Base-by-base conservation (phyloP, 2,113 vertebrate species). In the Seriola quinqueradiata region DNA sequence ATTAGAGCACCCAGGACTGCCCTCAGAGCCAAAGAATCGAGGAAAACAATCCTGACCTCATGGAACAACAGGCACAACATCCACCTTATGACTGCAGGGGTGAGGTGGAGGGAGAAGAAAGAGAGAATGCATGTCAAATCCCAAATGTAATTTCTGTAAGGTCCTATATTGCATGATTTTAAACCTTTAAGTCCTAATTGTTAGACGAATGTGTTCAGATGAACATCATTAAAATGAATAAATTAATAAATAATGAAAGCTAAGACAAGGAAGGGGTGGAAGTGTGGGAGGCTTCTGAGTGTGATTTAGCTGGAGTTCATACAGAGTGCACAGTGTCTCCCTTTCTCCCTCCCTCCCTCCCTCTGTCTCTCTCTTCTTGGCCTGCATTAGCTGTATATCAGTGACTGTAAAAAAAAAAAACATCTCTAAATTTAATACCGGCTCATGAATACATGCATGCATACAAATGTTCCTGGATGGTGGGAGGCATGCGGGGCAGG, bases 361-460 rank as follows among this genome's bases (percentile, higher is more conserved):
- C 25, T 74, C 61, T 64, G 48, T 77, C 58, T n/a, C 36, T 77
- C 70, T 81, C 59, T 63, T 75, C 65, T 75, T 70, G 23, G 76
- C 48, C 77, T 75, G 82, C 70, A 81, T 88, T 80, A 78, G 81
- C 88, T 81, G 64, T 87, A 78, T 88, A 87, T 84, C 87, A 84
- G 81, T 87, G 74, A 83, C 89, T 87, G 76, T 86, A 81, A 92
- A 87, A n/a, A 44, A 61, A 65, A 61, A 72, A 88, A 82, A 85
- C 82, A 89, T 60, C 75, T 92, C 89, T 86, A 92, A 87, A 91
- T 90, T 84, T 91, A 80, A 91, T 89, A 90, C 86, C 66, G 17
- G 32, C 86, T 90, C 90, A 93, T 94, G 92, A 93, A 94, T 93
- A 93, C 85, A 92, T 94, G 90, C 84, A 92, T 89, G 88, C 78